A percentile compares a stretch with the other conserved stretches of the same genome.
phyloP scores from a whole-genome alignment of 2,888 invertebrate genomes.

The Nasonovia ribisnigri region DNA sequence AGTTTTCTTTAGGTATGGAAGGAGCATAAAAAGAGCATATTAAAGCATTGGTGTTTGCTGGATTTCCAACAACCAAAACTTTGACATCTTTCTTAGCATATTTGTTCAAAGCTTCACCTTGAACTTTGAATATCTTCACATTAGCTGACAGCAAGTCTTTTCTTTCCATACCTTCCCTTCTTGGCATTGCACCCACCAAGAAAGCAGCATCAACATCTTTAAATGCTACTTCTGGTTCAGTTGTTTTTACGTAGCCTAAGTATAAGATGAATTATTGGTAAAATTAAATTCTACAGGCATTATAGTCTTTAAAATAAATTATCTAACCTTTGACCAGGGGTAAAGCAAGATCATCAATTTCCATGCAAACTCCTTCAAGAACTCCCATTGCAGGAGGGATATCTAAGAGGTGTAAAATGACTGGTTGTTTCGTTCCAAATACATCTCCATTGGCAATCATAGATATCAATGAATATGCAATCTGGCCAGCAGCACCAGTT shows the following conservation, averaged over 20 bases:
- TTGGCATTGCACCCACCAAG: slow-evolving; percentile 97
- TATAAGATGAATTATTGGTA: slow-evolving; percentile 58
- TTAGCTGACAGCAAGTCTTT: slow-evolving; percentile 97
- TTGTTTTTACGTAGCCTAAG: slow-evolving; percentile 84
- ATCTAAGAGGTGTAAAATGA: slow-evolving; percentile 92
- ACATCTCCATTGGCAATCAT: slow-evolving; percentile 96
- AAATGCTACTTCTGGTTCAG: slow-evolving; percentile 91
- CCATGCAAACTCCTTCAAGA: slow-evolving; percentile 98
- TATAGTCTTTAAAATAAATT: background rate
- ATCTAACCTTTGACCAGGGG: slow-evolving; percentile 81
- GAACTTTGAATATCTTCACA: slow-evolving; percentile 97
- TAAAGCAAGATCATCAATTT: slow-evolving; percentile 94
- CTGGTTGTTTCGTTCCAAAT: slow-evolving; percentile 89
- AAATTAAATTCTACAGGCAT: background rate
- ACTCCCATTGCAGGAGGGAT: slow-evolving; percentile 96
- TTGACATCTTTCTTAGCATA: slow-evolving; percentile 93
- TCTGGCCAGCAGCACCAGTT: slow-evolving; percentile 99
- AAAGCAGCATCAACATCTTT: slow-evolving; percentile 96
- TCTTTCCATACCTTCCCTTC: slow-evolving; percentile 97
- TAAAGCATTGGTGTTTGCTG: slow-evolving; percentile 98
- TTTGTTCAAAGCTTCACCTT: slow-evolving; percentile 93
- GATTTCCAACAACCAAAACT: slow-evolving; percentile 97
- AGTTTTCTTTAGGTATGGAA: slow-evolving; percentile 95
- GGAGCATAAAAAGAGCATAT: slow-evolving; percentile 96
- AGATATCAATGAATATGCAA: slow-evolving; percentile 95